phyloP scores from a whole-genome alignment of 2,888 invertebrate species.

The Yponomeuta malinellus region DNA sequence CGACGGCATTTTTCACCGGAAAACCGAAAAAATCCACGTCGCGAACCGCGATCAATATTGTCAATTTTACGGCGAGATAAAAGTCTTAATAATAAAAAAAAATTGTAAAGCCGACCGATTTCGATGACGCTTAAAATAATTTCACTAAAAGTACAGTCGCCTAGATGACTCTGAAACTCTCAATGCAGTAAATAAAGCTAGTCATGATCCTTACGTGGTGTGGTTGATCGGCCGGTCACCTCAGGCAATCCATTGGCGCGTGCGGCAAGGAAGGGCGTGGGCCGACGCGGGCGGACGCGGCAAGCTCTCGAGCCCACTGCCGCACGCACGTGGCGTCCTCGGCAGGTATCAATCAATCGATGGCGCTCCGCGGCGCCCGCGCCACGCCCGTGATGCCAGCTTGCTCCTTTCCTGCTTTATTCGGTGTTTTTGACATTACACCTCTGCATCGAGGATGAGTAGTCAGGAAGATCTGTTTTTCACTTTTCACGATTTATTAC shows the following conservation, averaged over 20 bases:
- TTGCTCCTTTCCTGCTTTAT: no score
- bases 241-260: conserved; percentile 59
- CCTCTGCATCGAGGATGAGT: no score
- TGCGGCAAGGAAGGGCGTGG: conserved; percentile 35
- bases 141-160: neutral
- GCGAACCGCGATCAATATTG: conserved; percentile 14
- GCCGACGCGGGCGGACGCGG: conserved; percentile 44
- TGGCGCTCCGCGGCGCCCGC: conserved; percentile 40
- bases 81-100: neutral
- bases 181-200: no score
- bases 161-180: neutral
- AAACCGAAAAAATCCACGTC: neutral
- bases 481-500: no score
- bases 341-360: conserved; percentile 69
- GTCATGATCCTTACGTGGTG: neutral
- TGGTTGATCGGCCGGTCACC: conserved; percentile 44
- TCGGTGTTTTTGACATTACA: no score
- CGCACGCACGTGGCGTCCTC: conserved; percentile 22
- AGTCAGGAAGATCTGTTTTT: no score
- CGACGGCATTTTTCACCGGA: conserved; percentile 36
- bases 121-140: neutral
- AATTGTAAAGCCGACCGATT: neutral
- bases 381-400: conserved; percentile 29
- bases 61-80: neutral
- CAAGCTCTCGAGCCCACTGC: conserved; percentile 35